Conservation (phyloP, 2,113 vertebrate genomes). For the Orientallactaga bullata region DNA sequence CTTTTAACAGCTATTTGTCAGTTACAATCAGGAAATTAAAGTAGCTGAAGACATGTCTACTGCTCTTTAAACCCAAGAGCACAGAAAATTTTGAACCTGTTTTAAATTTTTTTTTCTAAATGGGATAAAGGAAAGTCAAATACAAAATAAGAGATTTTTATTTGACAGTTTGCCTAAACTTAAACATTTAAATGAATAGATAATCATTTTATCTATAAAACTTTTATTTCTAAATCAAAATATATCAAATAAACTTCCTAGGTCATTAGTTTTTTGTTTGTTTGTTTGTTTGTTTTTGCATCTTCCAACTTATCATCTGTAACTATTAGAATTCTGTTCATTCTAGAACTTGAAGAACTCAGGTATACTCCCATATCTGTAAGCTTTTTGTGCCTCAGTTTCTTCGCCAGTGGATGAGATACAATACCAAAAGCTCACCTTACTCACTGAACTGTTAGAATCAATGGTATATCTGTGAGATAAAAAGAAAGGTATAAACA, state of each 20-base stretch:
- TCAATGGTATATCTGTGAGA: not conserved
- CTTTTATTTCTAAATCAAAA: not conserved
- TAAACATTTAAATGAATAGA: not conserved
- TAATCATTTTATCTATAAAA: not conserved
- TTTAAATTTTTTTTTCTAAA: constrained; percentile 8
- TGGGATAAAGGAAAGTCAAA: not conserved
- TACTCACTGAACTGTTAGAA: not conserved
- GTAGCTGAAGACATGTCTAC: constrained; percentile 23
- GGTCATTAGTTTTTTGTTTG: not conserved
- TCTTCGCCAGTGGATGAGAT: not conserved
- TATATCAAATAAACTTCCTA: not conserved
- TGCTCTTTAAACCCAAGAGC: constrained; percentile 32
- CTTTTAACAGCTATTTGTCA: constrained; percentile 49
- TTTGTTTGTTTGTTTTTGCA: not conserved
- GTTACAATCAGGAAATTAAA: constrained; percentile 20
- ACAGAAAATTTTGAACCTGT: not conserved
- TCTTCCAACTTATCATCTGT: not conserved
- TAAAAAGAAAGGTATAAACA: too few species aligned
- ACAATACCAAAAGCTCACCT: not conserved
- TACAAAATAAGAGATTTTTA: not conserved
- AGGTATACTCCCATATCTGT: not conserved
- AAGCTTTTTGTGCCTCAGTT: not conserved
- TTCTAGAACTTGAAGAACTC: not conserved
- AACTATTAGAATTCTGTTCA: not conserved
- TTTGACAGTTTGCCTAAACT: not conserved